Evolutionary conservation across 2,113 vertebrate genomes (phyloP).

Genomic region (Eurystomus gularis): DNA sequence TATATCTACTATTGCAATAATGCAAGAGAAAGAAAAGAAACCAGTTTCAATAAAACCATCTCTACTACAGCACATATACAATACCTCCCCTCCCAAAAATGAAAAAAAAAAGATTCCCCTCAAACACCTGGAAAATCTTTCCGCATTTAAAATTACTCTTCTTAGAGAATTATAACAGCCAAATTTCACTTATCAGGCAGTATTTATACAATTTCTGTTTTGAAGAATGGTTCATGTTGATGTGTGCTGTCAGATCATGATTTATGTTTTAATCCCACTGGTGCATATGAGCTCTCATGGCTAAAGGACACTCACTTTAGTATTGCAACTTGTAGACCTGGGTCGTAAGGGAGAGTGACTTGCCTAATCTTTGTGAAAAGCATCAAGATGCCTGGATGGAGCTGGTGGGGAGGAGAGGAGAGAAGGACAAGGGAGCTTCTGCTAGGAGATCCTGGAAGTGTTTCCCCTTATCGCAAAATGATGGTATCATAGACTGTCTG

Average conservation of each 20-base stretch:
- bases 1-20: not conserved
- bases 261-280: not conserved
- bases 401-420: not conserved
- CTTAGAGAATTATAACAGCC: not conserved
- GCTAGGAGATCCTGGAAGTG: not conserved
- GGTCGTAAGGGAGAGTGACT: not conserved
- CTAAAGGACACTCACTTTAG: not conserved
- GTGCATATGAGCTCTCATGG: not conserved
- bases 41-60: not conserved
- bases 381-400: not conserved
- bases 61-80: not conserved
- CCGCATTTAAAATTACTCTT: not conserved
- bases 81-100: fast-evolving
- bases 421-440: not conserved
- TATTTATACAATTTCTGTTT: not conserved
- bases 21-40: not conserved
- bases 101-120: fast-evolving
- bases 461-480: not conserved
- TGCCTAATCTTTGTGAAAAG: not conserved
- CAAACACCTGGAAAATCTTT: not conserved
- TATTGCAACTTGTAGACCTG: not conserved
- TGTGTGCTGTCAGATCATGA: not conserved
- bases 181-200: not conserved
- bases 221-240: not conserved
- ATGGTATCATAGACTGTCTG: not conserved